A percentile compares a stretch with the other conserved stretches of the same genome.
Evolutionary conservation across 2,797 vertebrate species (phyloP).

Genomic region (Acestrorhynchus altus): DNA sequence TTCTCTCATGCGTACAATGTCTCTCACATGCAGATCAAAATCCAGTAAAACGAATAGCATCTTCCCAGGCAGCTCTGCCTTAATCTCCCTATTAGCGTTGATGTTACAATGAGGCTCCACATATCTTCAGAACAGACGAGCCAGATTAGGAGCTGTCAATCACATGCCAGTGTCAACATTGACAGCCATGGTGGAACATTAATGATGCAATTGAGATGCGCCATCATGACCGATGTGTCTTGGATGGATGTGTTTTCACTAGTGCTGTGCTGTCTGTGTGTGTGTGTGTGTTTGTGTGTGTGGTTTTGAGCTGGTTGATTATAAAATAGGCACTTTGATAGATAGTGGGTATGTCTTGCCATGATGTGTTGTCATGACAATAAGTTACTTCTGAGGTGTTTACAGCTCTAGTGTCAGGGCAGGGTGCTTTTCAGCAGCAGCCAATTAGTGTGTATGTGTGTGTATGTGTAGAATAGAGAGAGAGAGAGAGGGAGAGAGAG

Average conservation of each 20-base stretch:
- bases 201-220: slow-evolving; percentile 35
- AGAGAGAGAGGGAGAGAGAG: slow-evolving; percentile 11
- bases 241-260: slow-evolving; percentile 41
- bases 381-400: slow-evolving; percentile 42
- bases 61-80: slow-evolving; percentile 43
- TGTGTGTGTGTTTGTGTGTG: not conserved
- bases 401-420: slow-evolving; percentile 40
- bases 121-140: slow-evolving; percentile 50
- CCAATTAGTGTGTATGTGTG: slow-evolving; percentile 59
- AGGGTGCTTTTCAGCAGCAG: slow-evolving; percentile 52
- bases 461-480: not conserved
- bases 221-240: slow-evolving; percentile 15
- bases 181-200: slow-evolving; percentile 15
- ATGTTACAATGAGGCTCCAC: slow-evolving; percentile 56
- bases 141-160: slow-evolving; percentile 57
- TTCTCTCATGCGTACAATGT: slow-evolving; percentile 28
- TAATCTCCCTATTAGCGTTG: slow-evolving; percentile 71
- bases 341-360: slow-evolving; percentile 50
- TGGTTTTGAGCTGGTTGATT: slow-evolving; percentile 37
- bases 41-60: slow-evolving; percentile 22
- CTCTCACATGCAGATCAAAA: slow-evolving; percentile 43
- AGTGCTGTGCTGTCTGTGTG: not conserved
- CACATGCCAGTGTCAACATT: slow-evolving; percentile 15
- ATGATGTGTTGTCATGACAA: slow-evolving; percentile 55
- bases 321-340: slow-evolving; percentile 29